Conservation (phyloP, 2,888 invertebrate species). For the Cartodere bifasciata region DNA sequence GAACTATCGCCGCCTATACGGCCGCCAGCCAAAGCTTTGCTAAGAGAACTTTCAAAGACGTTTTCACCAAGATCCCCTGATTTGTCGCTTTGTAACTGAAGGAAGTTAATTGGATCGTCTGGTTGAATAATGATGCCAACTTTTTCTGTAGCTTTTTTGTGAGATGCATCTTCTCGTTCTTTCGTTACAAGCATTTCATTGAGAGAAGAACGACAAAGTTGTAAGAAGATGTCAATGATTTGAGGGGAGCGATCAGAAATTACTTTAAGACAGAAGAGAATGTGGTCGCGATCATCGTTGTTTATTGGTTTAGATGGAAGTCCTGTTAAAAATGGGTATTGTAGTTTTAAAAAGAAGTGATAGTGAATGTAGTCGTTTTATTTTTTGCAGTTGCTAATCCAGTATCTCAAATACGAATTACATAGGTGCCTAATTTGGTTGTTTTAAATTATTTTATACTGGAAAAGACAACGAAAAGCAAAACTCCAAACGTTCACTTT, state of each 20-base stretch:
- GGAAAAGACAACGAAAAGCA: no score
- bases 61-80: conserved; percentile 50
- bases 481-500: no score
- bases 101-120: conserved; percentile 74
- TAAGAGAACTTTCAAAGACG: conserved; percentile 89
- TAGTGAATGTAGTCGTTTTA: no score
- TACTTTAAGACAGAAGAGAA: conserved; percentile 67
- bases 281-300: conserved; percentile 89
- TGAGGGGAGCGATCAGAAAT: conserved; percentile 54
- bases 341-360: conserved; percentile 5
- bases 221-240: conserved; percentile 58
- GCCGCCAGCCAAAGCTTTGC: conserved; percentile 71
- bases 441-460: no score
- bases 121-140: conserved; percentile 60
- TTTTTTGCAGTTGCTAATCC: no score
- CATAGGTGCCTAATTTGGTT: no score
- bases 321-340: conserved; percentile 26
- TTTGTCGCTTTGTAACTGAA: conserved; percentile 54
- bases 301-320: conserved; percentile 68
- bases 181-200: conserved; percentile 75
- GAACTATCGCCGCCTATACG: conserved; percentile 33
- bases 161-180: conserved; percentile 53
- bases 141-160: conserved; percentile 52
- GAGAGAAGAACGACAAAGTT: conserved; percentile 63
- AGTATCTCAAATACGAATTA: no score